phyloP scores from a whole-genome alignment of 2,888 invertebrate genomes.

The Melanotus villosus region DNA sequence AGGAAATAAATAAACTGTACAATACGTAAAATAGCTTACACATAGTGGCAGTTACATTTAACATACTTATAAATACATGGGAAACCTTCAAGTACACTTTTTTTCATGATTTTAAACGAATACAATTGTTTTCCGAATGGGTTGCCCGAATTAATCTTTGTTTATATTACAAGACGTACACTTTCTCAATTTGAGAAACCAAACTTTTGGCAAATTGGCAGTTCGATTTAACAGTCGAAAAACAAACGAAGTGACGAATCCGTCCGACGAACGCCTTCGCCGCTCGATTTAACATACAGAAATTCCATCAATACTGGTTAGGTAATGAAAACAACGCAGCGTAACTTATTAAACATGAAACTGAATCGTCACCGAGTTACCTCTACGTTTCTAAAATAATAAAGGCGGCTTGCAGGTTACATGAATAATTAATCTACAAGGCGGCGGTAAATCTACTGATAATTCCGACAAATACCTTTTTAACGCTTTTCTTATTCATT shows the following conservation, averaged over 20 bases:
- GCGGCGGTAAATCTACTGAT: slow-evolving; percentile 3
- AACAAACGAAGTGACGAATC: slow-evolving; percentile 11
- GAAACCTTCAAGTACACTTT: too few relatives aligned
- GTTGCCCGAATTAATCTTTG: too few relatives aligned
- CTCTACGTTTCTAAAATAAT: background rate
- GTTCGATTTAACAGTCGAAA: background rate
- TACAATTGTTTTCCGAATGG: too few relatives aligned
- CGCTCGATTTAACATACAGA: background rate
- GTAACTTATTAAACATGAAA: too few relatives aligned
- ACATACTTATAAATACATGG: slow-evolving; percentile 24
- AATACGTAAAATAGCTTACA: slow-evolving; percentile 12
- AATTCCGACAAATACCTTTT: slow-evolving; percentile 6
- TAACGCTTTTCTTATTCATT: background rate
- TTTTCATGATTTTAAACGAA: too few relatives aligned
- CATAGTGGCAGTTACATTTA: slow-evolving; percentile 35
- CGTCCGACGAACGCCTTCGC: background rate
- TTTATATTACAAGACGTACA: too few relatives aligned
- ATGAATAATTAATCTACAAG: slow-evolving; percentile 28
- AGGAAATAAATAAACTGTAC: slow-evolving; percentile 6
- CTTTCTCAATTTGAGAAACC: slow-evolving; percentile 1
- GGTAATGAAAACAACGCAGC: slow-evolving; percentile 30
- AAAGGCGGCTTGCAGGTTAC: background rate
- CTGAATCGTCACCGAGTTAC: background rate
- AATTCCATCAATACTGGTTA: slow-evolving; percentile 41
- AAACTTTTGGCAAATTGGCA: background rate